Evolutionary conservation across 2,888 invertebrate species (phyloP), one percentile per base, ranked within the genome.

Genomic region (Zygaena filipendulae): DNA sequence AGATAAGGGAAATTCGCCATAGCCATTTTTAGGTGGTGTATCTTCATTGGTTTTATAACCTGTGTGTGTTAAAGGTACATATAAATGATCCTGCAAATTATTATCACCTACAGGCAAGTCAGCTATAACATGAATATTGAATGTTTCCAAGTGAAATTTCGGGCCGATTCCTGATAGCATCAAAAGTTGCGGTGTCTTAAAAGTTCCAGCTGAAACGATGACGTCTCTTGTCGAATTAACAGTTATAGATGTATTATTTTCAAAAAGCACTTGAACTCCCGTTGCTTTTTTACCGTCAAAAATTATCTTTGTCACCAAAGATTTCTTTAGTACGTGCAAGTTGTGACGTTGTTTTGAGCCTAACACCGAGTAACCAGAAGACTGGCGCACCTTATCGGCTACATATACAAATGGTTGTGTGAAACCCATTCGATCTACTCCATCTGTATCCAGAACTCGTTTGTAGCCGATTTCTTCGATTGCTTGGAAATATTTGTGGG

Each of bases 301-400:
- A 18, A 45, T 14, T 18, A 55, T 45, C 39, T 52, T 37, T 1
- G 35, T 45, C 1, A 38, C 51, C 3, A 42, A 20, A 9, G 45
- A 40, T 3, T 38, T 35, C 28, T 41, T 51, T 5, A 38, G 26
- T 6, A 54, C 47, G 84, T 86, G 23, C 83, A 72, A 14, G 84
- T 86, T 9, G 84, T 86, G 13, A 48, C 57, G 32, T 4, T 43
- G 10, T 28, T 39, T 47, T 6, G 35, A 30, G 5, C 30, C 16
- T 11, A 52, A 20, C 13, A 41, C 47, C 5, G 34, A 21, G 7
- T 70, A 49, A 1, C 81, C 57, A 6, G 44, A 40, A 6, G 43
- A 40, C 28, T 45, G 42, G 11, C 47, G 77, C 0, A 84, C 82
- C 1, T 43, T 43, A 2, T 58, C 46, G 19, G 63, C 55, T 39